phyloP scores from a whole-genome alignment of 2,113 vertebrate species.

The Menidia beryllina region DNA sequence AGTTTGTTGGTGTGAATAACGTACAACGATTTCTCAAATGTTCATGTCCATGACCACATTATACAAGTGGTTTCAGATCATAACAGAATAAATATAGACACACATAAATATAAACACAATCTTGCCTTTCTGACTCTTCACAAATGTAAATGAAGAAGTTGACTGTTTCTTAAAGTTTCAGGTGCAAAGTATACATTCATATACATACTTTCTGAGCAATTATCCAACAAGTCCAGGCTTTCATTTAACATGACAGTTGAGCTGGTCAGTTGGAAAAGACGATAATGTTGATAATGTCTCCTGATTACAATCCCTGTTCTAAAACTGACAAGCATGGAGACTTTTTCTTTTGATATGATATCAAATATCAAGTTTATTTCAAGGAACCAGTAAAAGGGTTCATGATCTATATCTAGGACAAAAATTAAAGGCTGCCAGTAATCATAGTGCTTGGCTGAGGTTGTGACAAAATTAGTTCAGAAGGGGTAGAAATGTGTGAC shows the following conservation, averaged over 20 bases:
- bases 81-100: slow-evolving; percentile 11
- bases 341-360: slow-evolving; percentile 23
- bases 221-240: slow-evolving; percentile 43
- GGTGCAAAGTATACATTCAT: slow-evolving; percentile 34
- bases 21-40: slow-evolving; percentile 9
- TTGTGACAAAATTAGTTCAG: not conserved
- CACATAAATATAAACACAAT: too few species aligned
- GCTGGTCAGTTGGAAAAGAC: too few species aligned
- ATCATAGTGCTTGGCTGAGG: slow-evolving; percentile 16
- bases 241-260: slow-evolving; percentile 36
- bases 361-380: slow-evolving; percentile 22
- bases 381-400: slow-evolving; percentile 18
- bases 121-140: slow-evolving; percentile 38
- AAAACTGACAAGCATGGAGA: slow-evolving; percentile 16
- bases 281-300: slow-evolving; percentile 1
- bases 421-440: slow-evolving; percentile 27
- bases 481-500: slow-evolving; percentile 23
- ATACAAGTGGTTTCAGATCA: slow-evolving; percentile 25
- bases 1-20: slow-evolving; percentile 16
- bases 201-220: slow-evolving; percentile 46
- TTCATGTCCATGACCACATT: slow-evolving; percentile 32
- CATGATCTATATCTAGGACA: slow-evolving; percentile 14
- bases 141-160: slow-evolving; percentile 37
- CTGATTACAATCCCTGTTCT: not conserved
- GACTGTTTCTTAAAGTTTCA: slow-evolving; percentile 34